Evolutionary conservation across 2,797 vertebrate genomes (phyloP).

Genomic region (Florisuga fusca): DNA sequence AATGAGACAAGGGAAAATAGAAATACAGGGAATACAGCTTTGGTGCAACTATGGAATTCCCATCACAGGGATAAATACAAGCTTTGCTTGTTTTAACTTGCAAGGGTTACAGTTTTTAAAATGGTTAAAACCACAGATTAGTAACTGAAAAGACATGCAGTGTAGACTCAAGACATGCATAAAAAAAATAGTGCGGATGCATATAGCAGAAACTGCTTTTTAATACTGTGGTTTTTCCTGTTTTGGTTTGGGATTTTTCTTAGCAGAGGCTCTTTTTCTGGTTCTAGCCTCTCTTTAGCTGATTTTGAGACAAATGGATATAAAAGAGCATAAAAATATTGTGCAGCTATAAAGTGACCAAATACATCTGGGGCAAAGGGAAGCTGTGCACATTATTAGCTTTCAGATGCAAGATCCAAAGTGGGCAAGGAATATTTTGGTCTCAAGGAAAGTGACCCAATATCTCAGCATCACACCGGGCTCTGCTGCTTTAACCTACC

Average conservation of each 20-base stretch:
- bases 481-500: rapidly evolving
- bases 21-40: background rate
- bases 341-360: background rate
- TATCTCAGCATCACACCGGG: background rate
- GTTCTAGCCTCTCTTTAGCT: background rate
- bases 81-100: background rate
- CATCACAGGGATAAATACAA: background rate
- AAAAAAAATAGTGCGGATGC: slow-evolving; percentile 5
- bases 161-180: background rate
- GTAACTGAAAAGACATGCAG: background rate
- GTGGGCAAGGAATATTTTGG: background rate
- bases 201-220: background rate
- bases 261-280: background rate
- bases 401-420: background rate
- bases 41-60: background rate
- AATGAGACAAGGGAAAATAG: background rate
- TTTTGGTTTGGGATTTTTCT: background rate
- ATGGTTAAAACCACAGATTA: background rate
- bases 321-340: background rate
- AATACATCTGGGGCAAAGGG: background rate
- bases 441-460: background rate
- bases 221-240: background rate
- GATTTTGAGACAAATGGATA: background rate
- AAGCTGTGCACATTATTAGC: background rate
- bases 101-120: background rate